phyloP scores from a whole-genome alignment of 2,888 invertebrate genomes.

The Archips crataeganus region DNA sequence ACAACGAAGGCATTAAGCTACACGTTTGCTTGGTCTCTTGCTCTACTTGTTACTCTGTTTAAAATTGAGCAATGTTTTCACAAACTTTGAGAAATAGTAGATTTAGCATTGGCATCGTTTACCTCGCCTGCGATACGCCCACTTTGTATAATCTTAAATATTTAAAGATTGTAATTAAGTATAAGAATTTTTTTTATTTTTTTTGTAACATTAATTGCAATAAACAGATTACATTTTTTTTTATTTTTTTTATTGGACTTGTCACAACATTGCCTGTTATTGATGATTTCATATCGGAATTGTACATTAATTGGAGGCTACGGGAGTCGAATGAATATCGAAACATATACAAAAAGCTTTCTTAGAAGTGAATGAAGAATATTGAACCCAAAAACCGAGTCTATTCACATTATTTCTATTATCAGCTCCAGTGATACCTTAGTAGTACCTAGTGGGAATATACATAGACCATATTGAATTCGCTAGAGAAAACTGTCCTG shows the following conservation, averaged over 20 bases:
- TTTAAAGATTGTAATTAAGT: too few species aligned
- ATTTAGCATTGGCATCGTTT: constrained; percentile 63
- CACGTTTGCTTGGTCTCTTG: background rate
- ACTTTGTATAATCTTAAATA: too few species aligned
- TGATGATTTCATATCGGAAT: constrained; percentile 6
- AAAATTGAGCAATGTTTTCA: constrained; percentile 71
- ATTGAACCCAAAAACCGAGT: too few species aligned
- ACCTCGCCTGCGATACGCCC: constrained; percentile 43
- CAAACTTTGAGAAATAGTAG: constrained; percentile 70
- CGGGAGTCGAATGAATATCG: background rate
- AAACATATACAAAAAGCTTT: background rate
- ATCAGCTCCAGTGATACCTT: too few species aligned
- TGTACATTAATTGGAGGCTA: background rate
- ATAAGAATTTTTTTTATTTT: too few species aligned
- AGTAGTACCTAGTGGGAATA: too few species aligned
- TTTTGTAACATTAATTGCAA: too few species aligned
- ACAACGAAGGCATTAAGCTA: background rate
- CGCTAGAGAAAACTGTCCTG: too few species aligned
- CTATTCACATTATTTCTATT: too few species aligned
- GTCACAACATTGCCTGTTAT: constrained; percentile 8
- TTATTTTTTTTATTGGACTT: too few species aligned
- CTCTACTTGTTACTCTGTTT: constrained; percentile 8
- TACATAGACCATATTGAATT: too few species aligned
- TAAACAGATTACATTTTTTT: too few species aligned
- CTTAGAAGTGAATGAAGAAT: background rate